Evolutionary conservation across 1,140 invertebrate genomes (phyloP).

Genomic region (Drosophila eugracilis): DNA sequence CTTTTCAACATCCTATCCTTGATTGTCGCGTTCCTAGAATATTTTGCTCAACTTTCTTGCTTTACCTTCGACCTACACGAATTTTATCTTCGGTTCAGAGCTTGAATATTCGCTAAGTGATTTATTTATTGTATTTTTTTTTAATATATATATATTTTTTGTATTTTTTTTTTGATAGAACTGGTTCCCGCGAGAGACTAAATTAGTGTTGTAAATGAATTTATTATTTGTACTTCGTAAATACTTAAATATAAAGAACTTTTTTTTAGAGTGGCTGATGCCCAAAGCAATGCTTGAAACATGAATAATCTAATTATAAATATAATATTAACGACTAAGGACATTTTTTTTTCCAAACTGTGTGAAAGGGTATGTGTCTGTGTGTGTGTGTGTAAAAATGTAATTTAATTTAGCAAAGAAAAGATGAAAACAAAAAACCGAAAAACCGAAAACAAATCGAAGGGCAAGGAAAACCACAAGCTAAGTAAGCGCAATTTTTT

Average conservation of each 20-base stretch:
- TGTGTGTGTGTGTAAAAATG: conserved; percentile 61
- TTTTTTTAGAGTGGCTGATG: conserved; percentile 38
- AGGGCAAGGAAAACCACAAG: conserved; percentile 21
- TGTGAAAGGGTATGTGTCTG: conserved; percentile 4
- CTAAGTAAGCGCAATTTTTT: conserved; percentile 67
- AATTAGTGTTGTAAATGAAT: conserved; percentile 72
- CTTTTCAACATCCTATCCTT: background rate
- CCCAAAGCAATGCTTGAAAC: conserved; percentile 71
- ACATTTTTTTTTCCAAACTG: conserved; percentile 46
- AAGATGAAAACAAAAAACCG: background rate
- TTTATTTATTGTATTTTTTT: conserved; percentile 64
- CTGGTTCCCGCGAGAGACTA: conserved; percentile 74
- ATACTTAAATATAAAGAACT: conserved; percentile 15
- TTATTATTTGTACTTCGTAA: conserved; percentile 51
- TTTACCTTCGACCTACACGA: no score
- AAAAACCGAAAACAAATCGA: conserved; percentile 15
- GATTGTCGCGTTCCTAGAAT: conserved; percentile 43
- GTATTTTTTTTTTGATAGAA: conserved; percentile 20
- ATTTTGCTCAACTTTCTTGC: conserved; percentile 39
- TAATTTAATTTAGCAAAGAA: conserved; percentile 73
- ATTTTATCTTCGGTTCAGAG: conserved; percentile 57
- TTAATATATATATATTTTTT: conserved; percentile 9
- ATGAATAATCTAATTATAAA: conserved; percentile 53
- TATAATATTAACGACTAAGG: conserved; percentile 49
- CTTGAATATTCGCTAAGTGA: conserved; percentile 70